Conservation (phyloP, 2,797 vertebrate genomes). For the Cryptoprocta ferox region DNA sequence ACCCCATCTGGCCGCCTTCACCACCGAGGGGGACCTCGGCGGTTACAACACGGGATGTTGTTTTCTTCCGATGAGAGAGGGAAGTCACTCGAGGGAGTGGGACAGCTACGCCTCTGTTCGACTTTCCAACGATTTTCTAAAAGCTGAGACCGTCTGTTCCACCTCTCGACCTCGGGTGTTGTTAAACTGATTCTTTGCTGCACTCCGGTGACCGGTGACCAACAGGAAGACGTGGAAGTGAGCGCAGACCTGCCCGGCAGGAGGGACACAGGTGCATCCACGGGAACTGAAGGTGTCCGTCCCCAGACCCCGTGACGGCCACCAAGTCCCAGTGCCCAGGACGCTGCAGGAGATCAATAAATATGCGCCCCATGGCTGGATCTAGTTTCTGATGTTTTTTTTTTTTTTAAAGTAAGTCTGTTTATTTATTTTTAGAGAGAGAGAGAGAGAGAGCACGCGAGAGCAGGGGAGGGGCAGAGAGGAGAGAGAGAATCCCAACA, state of each 20-base stretch:
- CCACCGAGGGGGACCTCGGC: rapidly evolving
- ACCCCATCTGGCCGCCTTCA: rapidly evolving
- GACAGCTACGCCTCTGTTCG: rapidly evolving
- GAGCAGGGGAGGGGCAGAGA: no score
- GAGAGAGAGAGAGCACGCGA: no score
- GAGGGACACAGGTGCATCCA: neutral
- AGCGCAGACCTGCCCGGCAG: neutral
- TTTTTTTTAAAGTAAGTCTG: neutral
- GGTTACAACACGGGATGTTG: neutral
- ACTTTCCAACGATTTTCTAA: neutral
- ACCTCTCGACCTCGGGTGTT: neutral
- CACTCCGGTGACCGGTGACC: neutral
- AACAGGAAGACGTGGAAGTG: neutral
- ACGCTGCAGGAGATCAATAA: rapidly evolving
- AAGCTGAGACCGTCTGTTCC: neutral
- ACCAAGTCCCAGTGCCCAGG: rapidly evolving
- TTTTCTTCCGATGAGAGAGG: neutral
- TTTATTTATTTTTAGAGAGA: no score
- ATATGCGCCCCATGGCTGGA: neutral
- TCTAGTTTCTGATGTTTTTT: neutral
- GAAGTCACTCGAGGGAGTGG: neutral
- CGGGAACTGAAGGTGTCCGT: no score
- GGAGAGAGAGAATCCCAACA: no score
- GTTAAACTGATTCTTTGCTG: neutral
- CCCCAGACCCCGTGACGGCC: no score